phyloP scores from a whole-genome alignment of 1,140 invertebrate genomes.

The Batillaria attramentaria region DNA sequence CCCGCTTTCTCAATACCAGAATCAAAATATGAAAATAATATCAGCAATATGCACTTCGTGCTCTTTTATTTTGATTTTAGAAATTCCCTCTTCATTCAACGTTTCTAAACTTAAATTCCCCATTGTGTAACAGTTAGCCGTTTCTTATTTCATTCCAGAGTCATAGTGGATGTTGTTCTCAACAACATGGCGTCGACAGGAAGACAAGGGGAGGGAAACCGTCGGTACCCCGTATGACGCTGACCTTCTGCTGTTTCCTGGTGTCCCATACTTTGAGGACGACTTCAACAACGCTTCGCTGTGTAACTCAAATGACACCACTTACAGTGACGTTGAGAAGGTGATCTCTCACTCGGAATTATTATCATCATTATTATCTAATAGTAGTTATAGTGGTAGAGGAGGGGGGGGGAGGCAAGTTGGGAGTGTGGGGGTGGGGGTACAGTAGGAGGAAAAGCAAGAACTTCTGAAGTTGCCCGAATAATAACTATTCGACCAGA shows the following conservation, averaged over 20 bases:
- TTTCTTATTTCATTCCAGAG: no score
- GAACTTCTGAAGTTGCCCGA: not conserved
- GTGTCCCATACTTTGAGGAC: slow-evolving; percentile 71
- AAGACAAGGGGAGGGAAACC: slow-evolving; percentile 49
- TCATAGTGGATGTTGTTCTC: slow-evolving; percentile 43
- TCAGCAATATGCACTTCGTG: no score
- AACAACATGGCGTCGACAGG: slow-evolving; percentile 76
- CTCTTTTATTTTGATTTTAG: no score
- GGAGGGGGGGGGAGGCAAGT: no score
- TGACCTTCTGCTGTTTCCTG: slow-evolving; percentile 66
- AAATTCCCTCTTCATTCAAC: no score
- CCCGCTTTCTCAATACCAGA: no score
- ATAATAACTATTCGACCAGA: no score
- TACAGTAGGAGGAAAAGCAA: no score
- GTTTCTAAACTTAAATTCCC: no score
- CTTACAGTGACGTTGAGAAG: slow-evolving; percentile 54
- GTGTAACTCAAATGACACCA: slow-evolving; percentile 53
- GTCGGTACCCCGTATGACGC: slow-evolving; percentile 65
- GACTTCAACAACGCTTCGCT: slow-evolving; percentile 59
- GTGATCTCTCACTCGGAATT: slow-evolving; percentile 33
- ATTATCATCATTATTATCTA: not conserved
- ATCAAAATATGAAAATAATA: no score
- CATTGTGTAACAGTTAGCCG: no score
- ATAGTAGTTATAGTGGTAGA: not conserved
- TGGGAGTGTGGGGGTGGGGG: no score